phyloP scores from a whole-genome alignment of 2,888 invertebrate species.

The Aphelenchoides bicaudatus region DNA sequence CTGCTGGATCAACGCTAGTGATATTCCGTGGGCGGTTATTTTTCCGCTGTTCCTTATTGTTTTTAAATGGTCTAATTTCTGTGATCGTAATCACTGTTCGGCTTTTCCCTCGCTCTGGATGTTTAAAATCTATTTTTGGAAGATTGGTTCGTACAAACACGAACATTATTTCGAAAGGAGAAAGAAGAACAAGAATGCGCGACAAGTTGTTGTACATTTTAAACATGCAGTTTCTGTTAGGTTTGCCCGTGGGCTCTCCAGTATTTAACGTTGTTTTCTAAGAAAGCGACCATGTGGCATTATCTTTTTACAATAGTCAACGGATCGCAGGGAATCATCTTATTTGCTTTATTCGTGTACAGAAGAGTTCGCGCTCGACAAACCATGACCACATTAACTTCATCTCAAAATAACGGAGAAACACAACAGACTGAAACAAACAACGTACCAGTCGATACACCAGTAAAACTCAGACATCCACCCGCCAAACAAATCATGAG shows the following conservation, averaged over 20 bases:
- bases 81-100: slow-evolving; percentile 36
- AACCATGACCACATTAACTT: too few relatives aligned
- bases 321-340: slow-evolving; percentile 37
- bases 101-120: slow-evolving; percentile 27
- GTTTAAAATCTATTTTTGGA: slow-evolving; percentile 8
- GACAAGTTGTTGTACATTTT: slow-evolving; percentile 34
- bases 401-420: too few relatives aligned
- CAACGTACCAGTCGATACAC: too few relatives aligned
- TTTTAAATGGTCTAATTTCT: slow-evolving; percentile 42
- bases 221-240: slow-evolving; percentile 43
- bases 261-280: slow-evolving; percentile 44
- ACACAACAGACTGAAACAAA: too few relatives aligned
- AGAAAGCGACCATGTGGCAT: slow-evolving; percentile 43
- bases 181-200: slow-evolving; percentile 9
- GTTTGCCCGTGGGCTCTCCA: slow-evolving; percentile 50
- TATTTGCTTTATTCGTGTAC: slow-evolving; percentile 12
- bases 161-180: slow-evolving; percentile 9
- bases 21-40: slow-evolving; percentile 39
- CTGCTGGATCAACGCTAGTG: slow-evolving; percentile 48
- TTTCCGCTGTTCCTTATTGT: slow-evolving; percentile 40
- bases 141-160: neutral
- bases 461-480: too few relatives aligned
- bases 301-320: slow-evolving; percentile 46
- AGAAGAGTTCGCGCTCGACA: neutral
- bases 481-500: too few relatives aligned